Evolutionary conservation across 2,888 invertebrate genomes (phyloP).

Genomic region (Calephelis perditalis): DNA sequence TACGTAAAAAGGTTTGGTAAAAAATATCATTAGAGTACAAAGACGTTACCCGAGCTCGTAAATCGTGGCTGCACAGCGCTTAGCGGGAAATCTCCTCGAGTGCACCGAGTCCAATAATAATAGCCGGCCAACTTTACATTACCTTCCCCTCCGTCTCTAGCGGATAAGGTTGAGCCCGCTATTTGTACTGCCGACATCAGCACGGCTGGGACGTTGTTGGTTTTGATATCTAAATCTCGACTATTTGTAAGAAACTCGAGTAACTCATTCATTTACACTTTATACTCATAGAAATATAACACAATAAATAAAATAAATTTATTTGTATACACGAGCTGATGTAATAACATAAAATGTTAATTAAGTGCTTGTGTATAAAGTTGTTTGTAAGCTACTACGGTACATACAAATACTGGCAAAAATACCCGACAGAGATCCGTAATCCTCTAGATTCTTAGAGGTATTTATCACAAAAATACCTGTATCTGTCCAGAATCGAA

Average conservation of each 20-base stretch:
- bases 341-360: too few relatives aligned
- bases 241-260: neutral
- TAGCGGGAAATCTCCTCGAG: conserved; percentile 14
- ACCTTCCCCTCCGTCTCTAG: conserved; percentile 10
- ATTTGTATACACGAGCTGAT: too few relatives aligned
- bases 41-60: conserved; percentile 12
- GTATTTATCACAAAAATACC: too few relatives aligned
- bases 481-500: too few relatives aligned
- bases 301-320: too few relatives aligned
- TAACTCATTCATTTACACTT: too few relatives aligned
- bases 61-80: conserved; percentile 16
- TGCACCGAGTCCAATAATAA: conserved; percentile 14
- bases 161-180: conserved; percentile 14
- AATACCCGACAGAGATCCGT: too few relatives aligned
- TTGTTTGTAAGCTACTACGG: too few relatives aligned
- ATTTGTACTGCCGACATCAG: conserved; percentile 15
- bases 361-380: too few relatives aligned
- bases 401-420: too few relatives aligned
- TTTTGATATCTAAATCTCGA: conserved; percentile 1
- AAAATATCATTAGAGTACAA: conserved; percentile 11
- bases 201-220: neutral
- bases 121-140: conserved; percentile 10
- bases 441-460: too few relatives aligned
- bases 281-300: too few relatives aligned
- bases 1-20: conserved; percentile 8